Base-by-base conservation (phyloP, 2,888 invertebrate species). In the Scaptomyza parva region DNA sequence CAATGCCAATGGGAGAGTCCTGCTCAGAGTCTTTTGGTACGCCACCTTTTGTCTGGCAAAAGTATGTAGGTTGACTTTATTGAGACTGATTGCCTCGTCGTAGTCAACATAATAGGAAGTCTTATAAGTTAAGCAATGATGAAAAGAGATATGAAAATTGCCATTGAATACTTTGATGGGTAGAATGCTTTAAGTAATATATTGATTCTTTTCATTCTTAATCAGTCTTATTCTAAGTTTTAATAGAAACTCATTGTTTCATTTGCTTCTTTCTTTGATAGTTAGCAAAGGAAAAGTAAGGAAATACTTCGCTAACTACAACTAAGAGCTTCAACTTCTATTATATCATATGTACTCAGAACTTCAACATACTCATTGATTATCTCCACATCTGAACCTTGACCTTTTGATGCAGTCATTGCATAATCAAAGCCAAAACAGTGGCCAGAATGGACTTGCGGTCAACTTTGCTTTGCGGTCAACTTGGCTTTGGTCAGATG, bases 401-500 rank as follows among this genome's bases (percentile, higher is more conserved):
- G 44, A 44, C 45, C 35, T 35, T 47, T 35, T 3, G 17, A n/a
- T 33, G 43, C 18, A 44, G 11, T 3, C 18, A 47, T 74, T 74
- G 55, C 76, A 71, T 76, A 74, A 74, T 39, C 6, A 18, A 39
- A 1, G 7, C 7, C 11, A 41, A 41, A 44, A 40, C 26, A 48
- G 40, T 51, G 33, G 14, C 22, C 37, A 60, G 48, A n/a, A 37
- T n/a, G n/a, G n/a, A n/a, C n/a, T n/a, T n/a, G n/a, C n/a, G n/a
- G n/a, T n/a, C 35, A 54, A 54, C 5, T 59, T n/a, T n/a, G n/a
- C n/a, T n/a, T n/a, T 65, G 41, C 73, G 74, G 61, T 47, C 53
- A 73, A 26, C 17, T 47, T 41, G 14, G 17, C 37, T 26, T 17
- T 6, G 8, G 4, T 17, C 57, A 57, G 24, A 20, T 39, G 39